Evolutionary conservation across 2,888 invertebrate genomes (phyloP), one percentile per base, ranked within the genome.

Genomic region (Malacosoma neustria): DNA sequence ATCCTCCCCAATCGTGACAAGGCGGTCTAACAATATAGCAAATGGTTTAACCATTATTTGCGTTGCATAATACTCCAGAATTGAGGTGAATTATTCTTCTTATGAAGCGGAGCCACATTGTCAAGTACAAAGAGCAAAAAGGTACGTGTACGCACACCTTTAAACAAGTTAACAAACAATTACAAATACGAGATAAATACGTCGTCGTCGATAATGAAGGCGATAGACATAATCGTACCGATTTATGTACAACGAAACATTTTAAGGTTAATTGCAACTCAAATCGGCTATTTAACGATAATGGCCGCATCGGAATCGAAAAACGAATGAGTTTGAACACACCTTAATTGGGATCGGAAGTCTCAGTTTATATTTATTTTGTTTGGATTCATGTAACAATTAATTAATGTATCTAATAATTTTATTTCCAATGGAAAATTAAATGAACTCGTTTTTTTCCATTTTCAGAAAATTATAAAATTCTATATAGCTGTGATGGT

Each of bases 331-430:
- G 34, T 35, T 31, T 31, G 33, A 30, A 33, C 32, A 13, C 66
- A 55, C 66, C 73, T 73, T 75, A 75, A 81, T 79, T 80, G 73
- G 66, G 58, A 69, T 73, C 70, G 77, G 75, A 79, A 73, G 74
- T 73, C 58, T 63, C 59, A 22, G 30, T 37, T 35, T 30, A 39
- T 13, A 39, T 33, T 38, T 34, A 45, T 39, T n/a, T n/a, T n/a
- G n/a, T n/a, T n/a, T n/a, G n/a, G n/a, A n/a, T n/a, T n/a, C n/a
- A n/a, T n/a, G n/a, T n/a, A n/a, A n/a, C n/a, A n/a, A n/a, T n/a
- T n/a, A 50, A 70, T 71, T 72, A 75, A 79, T 72, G 75, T n/a
- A n/a, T n/a, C 74, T 79, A 77, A 79, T 77, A 69, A 72, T 72
- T 75, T 72, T 70, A 65, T 69, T 66, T 33, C 15, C n/a, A n/a